Evolutionary conservation across 2,797 vertebrate species (phyloP).

Genomic region (Malacoraja senta): DNA sequence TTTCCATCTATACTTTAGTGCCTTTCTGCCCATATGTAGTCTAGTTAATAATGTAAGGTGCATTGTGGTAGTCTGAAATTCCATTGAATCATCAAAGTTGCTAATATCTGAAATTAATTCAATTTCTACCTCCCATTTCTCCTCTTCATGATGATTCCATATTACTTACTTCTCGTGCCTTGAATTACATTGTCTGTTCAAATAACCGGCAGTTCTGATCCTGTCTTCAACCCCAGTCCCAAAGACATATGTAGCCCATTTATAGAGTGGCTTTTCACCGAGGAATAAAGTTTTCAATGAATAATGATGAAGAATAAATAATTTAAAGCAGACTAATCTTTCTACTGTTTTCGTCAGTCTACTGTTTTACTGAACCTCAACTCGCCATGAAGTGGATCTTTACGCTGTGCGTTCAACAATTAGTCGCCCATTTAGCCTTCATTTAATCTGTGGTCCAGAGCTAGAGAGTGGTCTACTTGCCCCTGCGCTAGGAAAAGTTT

Average conservation of each 20-base stretch:
- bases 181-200: not conserved
- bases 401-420: not conserved
- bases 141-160: not conserved
- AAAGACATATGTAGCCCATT: not conserved
- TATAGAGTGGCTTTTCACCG: not conserved
- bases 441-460: too few species aligned
- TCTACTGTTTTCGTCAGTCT: not conserved
- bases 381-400: not conserved
- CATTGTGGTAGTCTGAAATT: not conserved
- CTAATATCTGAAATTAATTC: not conserved
- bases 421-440: not conserved
- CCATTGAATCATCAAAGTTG: not conserved
- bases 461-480: not conserved
- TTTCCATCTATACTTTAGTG: not conserved
- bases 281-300: conserved; percentile 27
- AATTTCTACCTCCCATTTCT: not conserved
- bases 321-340: conserved; percentile 19
- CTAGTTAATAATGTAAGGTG: not conserved
- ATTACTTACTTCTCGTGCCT: not conserved
- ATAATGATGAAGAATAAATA: conserved; percentile 26
- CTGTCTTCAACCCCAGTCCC: not conserved
- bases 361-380: not conserved
- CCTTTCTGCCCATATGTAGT: not conserved
- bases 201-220: not conserved
- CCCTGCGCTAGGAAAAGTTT: not conserved